These are phyloP conservation scores for Invenusta paracnida DNA, from an alignment of 2,888 invertebrate species.

Conservation along the genomic window DNA sequence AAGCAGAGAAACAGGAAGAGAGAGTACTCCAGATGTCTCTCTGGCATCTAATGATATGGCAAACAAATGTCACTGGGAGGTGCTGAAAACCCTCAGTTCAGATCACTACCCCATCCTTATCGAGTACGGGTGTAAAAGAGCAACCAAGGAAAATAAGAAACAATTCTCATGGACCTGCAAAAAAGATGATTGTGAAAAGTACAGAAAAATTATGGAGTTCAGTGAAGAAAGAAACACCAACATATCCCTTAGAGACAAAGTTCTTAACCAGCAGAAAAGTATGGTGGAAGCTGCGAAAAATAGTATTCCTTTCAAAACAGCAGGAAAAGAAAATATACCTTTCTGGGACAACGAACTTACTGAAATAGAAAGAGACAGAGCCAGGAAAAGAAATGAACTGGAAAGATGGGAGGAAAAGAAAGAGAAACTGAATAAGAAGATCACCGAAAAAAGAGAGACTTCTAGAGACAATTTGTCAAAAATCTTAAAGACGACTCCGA, in stretches of 20 bases:
- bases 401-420: neutral
- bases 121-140: neutral
- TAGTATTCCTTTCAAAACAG: too few relatives aligned
- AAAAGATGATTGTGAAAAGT: neutral
- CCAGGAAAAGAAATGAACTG: neutral
- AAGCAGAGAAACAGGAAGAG: too few relatives aligned
- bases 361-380: conserved; percentile 18
- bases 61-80: neutral
- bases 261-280: neutral
- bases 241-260: neutral
- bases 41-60: too few relatives aligned
- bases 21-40: too few relatives aligned
- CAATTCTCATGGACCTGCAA: neutral
- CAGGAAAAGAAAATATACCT: neutral
- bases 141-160: neutral
- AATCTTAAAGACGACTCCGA: neutral
- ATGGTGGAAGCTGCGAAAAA: conserved; percentile 16
- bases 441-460: conserved; percentile 24
- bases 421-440: neutral
- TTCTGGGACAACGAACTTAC: conserved; percentile 31
- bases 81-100: neutral
- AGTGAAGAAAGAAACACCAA: neutral
- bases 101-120: neutral
- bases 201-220: neutral
- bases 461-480: neutral